Evolutionary conservation across 1,140 invertebrate species (phyloP).

Genomic region (Drosophila sp.): DNA sequence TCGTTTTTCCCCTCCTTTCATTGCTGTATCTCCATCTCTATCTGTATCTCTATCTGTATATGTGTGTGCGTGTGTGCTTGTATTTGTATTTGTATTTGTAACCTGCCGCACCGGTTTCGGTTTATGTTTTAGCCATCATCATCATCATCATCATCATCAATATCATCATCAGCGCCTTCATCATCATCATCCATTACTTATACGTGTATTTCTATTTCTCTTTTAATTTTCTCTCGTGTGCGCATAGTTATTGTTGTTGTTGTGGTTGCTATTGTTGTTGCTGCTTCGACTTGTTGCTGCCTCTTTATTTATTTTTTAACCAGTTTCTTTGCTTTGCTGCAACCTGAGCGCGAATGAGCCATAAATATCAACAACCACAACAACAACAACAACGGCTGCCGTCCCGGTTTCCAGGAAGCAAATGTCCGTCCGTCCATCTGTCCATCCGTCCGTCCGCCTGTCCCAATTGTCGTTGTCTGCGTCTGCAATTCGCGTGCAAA

Average conservation of each 20-base stretch:
- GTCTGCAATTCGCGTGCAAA: slow-evolving; percentile 78
- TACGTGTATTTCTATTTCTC: slow-evolving; percentile 77
- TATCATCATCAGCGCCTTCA: slow-evolving; percentile 36
- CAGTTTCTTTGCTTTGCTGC: slow-evolving; percentile 78
- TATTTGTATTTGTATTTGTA: slow-evolving; percentile 35
- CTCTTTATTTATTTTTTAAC: slow-evolving; percentile 84
- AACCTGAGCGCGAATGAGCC: slow-evolving; percentile 83
- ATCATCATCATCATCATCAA: slow-evolving; percentile 60
- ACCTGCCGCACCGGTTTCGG: slow-evolving; percentile 82
- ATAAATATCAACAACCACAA: slow-evolving; percentile 72
- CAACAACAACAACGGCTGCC: slow-evolving; percentile 37
- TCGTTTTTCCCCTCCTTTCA: slow-evolving; percentile 14
- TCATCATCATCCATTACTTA: slow-evolving; percentile 69
- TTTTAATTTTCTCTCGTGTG: slow-evolving; percentile 82
- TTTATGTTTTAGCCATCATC: slow-evolving; percentile 82
- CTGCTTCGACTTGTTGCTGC: slow-evolving; percentile 74
- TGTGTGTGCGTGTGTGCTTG: slow-evolving; percentile 9
- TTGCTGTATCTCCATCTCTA: slow-evolving; percentile 29
- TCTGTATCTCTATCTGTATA: slow-evolving; percentile 5
- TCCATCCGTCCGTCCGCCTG: slow-evolving; percentile 8
- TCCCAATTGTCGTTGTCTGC: slow-evolving; percentile 39
- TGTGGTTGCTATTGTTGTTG: slow-evolving; percentile 47
- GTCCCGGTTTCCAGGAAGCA: slow-evolving; percentile 81
- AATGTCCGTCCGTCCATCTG: slow-evolving; percentile 63
- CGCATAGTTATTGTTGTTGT: slow-evolving; percentile 52